These are phyloP conservation scores for Larimichthys polyactis DNA, from an alignment of 2,113 vertebrate genomes.

Conservation along the genomic window DNA sequence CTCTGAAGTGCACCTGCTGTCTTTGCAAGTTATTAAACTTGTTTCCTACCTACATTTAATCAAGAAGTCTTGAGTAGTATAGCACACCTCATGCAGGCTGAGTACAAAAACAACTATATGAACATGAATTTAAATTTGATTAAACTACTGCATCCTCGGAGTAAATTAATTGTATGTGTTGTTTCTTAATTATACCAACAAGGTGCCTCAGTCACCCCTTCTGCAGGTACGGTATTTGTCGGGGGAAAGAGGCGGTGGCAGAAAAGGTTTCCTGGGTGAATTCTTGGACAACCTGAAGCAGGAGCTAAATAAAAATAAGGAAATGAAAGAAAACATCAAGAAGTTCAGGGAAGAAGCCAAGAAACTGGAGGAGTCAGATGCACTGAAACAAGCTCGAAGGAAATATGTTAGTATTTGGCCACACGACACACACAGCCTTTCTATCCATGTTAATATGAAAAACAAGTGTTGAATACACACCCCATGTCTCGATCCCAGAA, in stretches of 20 bases:
- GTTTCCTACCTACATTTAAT: neutral
- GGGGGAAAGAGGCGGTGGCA: constrained; percentile 77
- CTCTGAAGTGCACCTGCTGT: neutral
- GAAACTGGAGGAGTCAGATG: constrained; percentile 94
- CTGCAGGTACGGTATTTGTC: constrained; percentile 78
- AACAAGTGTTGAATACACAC: neutral
- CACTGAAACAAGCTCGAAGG: constrained; percentile 90
- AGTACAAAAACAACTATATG: neutral
- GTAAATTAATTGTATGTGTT: neutral
- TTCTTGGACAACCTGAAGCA: constrained; percentile 95
- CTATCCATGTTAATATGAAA: neutral
- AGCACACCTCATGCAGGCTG: neutral
- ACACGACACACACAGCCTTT: neutral
- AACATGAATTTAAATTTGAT: neutral
- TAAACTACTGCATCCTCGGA: neutral
- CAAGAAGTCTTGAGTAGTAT: neutral
- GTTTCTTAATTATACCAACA: constrained; percentile 4
- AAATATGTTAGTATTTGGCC: constrained; percentile 91
- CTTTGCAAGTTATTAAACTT: neutral
- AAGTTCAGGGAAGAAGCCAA: constrained; percentile 95
- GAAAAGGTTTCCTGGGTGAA: constrained; percentile 93
- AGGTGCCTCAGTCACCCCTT: constrained; percentile 30
- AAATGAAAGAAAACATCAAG: constrained; percentile 97
- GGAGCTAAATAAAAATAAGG: constrained; percentile 94
- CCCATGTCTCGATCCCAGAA: constrained; percentile 80